Percentiles rank a stretch among this genome's conserved stretches.
Evolutionary conservation across 2,888 invertebrate species (phyloP).

Genomic region (Micoletzkya japonica): DNA sequence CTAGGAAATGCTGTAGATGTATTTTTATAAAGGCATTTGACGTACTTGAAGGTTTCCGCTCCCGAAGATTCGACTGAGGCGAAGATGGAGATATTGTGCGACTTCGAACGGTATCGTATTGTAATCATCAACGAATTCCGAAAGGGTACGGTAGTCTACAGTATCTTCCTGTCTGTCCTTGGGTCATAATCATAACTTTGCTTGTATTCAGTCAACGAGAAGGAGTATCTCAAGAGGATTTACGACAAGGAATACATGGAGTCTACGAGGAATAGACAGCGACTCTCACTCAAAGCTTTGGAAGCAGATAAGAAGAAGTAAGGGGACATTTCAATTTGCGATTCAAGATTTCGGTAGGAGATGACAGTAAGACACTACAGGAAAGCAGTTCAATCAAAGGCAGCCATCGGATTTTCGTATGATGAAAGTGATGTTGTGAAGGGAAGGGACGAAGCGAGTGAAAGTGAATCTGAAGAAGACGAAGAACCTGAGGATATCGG

Average conservation of each 20-base stretch:
- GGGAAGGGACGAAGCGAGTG: conserved; percentile 11
- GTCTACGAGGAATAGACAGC: not conserved
- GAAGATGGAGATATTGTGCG: conserved; percentile 55
- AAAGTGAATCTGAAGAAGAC: conserved; percentile 25
- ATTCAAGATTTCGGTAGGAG: not conserved
- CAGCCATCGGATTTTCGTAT: conserved; percentile 59
- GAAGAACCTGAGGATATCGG: conserved; percentile 27
- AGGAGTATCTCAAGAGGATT: conserved; percentile 41
- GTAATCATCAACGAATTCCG: conserved; percentile 46
- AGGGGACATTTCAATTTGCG: not conserved
- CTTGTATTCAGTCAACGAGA: conserved; percentile 26
- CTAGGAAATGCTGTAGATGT: not conserved
- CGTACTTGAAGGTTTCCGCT: too few species aligned
- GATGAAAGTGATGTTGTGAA: conserved; percentile 40
- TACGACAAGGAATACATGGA: conserved; percentile 54
- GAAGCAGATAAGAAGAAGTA: conserved; percentile 25
- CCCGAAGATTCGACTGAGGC: conserved; percentile 31
- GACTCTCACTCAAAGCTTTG: not conserved
- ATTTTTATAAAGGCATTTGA: too few species aligned
- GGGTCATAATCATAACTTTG: not conserved
- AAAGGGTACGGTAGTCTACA: conserved; percentile 17
- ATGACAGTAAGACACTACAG: conserved; percentile 29
- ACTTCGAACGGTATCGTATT: conserved; percentile 57
- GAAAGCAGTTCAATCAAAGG: conserved; percentile 50
- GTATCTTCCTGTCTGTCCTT: not conserved